These are phyloP conservation scores for Lasiommata megera DNA, from an alignment of 2,888 invertebrate species.

Conservation along the genomic window DNA sequence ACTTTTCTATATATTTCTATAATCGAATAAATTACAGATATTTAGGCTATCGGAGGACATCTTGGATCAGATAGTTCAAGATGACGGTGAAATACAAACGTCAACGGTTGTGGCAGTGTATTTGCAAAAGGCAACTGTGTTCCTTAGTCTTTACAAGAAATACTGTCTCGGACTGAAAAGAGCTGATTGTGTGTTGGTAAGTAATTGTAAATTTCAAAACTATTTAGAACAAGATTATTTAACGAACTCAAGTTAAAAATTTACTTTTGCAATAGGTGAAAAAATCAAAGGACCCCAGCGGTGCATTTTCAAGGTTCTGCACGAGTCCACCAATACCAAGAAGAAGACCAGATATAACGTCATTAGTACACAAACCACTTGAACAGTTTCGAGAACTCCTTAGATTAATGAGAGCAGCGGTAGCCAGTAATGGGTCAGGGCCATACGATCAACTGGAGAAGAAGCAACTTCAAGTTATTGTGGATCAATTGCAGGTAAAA, in stretches of 20 bases:
- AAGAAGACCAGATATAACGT: conserved; percentile 91
- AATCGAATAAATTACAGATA: conserved; percentile 65
- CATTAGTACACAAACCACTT: conserved; percentile 91
- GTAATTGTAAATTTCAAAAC: conserved; percentile 26
- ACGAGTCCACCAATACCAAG: conserved; percentile 91
- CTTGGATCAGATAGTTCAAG: conserved; percentile 86
- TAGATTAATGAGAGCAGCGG: conserved; percentile 70
- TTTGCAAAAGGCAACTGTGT: conserved; percentile 86
- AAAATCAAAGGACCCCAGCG: conserved; percentile 87
- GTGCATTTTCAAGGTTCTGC: conserved; percentile 90
- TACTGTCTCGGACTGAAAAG: conserved; percentile 92
- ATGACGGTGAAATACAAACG: conserved; percentile 87
- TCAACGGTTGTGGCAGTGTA: conserved; percentile 86
- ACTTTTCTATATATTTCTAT: too few species aligned
- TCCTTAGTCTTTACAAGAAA: conserved; percentile 89
- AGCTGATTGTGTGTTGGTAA: conserved; percentile 91
- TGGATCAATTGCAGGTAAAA: conserved; percentile 70
- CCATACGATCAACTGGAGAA: conserved; percentile 74
- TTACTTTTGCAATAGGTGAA: conserved; percentile 70
- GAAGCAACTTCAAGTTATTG: conserved; percentile 72
- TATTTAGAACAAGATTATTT: too few species aligned
- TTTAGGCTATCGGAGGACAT: conserved; percentile 90
- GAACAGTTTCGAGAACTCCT: conserved; percentile 84
- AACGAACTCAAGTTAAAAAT: too few species aligned
- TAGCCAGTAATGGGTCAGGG: conserved; percentile 58